These are phyloP conservation scores for Koerneria pararmatus DNA, from an alignment of 2,888 invertebrate species.

Conservation along the genomic window DNA sequence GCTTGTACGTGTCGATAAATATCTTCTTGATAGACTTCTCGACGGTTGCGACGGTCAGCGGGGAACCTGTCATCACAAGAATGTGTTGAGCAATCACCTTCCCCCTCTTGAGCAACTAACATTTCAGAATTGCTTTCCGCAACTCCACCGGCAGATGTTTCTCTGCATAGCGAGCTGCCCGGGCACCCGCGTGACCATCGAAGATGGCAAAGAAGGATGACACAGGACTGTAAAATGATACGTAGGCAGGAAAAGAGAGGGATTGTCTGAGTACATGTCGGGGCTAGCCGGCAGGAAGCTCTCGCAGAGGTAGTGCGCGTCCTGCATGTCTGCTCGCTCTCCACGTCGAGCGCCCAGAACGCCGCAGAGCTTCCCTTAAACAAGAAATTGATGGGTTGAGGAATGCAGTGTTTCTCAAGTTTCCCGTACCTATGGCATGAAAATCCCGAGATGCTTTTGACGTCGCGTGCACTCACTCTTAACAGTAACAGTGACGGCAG, in stretches of 20 bases:
- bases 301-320: slow-evolving; percentile 59
- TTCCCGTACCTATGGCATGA: too few species aligned
- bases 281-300: slow-evolving; percentile 6
- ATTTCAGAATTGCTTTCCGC: slow-evolving; percentile 54
- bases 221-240: slow-evolving; percentile 32
- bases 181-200: slow-evolving; percentile 64
- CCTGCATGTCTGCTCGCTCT: slow-evolving; percentile 65
- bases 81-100: too few species aligned
- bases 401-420: too few species aligned
- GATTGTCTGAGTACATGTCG: slow-evolving; percentile 8
- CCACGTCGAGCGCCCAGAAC: slow-evolving; percentile 58
- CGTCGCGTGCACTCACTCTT: too few species aligned
- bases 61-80: too few species aligned
- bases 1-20: slow-evolving; percentile 63
- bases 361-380: slow-evolving; percentile 5
- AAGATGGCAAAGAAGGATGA: slow-evolving; percentile 63
- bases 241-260: neutral
- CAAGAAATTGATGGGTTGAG: too few species aligned
- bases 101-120: too few species aligned
- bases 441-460: too few species aligned
- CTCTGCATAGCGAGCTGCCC: slow-evolving; percentile 63
- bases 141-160: slow-evolving; percentile 54
- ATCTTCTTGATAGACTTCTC: slow-evolving; percentile 62
- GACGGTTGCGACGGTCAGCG: slow-evolving; percentile 43
- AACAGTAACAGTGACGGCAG: too few species aligned